Evolutionary conservation across 2,888 invertebrate species (phyloP).

Genomic region (Hydrotaea diabolus): DNA sequence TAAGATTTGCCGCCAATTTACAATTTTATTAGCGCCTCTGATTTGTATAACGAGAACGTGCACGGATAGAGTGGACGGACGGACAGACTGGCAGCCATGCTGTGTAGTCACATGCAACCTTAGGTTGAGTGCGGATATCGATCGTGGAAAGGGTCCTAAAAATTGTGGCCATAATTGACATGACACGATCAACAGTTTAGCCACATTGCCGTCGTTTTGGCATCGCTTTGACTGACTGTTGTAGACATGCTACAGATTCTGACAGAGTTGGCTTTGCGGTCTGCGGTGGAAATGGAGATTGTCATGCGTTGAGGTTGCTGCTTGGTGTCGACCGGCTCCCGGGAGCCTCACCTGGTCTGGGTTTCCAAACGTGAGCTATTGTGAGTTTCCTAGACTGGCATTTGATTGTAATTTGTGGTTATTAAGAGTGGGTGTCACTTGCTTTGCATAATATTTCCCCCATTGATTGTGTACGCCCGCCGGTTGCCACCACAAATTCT

Average conservation of each 20-base stretch:
- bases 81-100: no score
- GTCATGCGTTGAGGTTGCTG: slow-evolving; percentile 5
- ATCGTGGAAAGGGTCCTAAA: slow-evolving; percentile 56
- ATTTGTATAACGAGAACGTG: slow-evolving; percentile 64
- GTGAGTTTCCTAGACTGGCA: neutral
- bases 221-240: neutral
- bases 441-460: neutral
- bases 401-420: slow-evolving; percentile 55
- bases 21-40: slow-evolving; percentile 68
- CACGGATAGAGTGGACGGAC: neutral
- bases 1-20: slow-evolving; percentile 67
- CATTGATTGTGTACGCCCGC: neutral
- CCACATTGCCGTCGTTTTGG: slow-evolving; percentile 26
- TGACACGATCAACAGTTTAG: slow-evolving; percentile 67
- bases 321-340: slow-evolving; percentile 20
- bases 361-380: slow-evolving; percentile 9
- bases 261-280: slow-evolving; percentile 14
- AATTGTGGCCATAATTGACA: slow-evolving; percentile 67
- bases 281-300: slow-evolving; percentile 43
- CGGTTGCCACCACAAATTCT: neutral
- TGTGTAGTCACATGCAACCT: slow-evolving; percentile 51
- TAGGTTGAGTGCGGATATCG: neutral
- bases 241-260: no score
- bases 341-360: neutral
- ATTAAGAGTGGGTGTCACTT: slow-evolving; percentile 35